A percentile compares a stretch with the other conserved stretches of the same genome.
Evolutionary conservation across 2,888 invertebrate species (phyloP).

Genomic region (Neoscelio sp.): DNA sequence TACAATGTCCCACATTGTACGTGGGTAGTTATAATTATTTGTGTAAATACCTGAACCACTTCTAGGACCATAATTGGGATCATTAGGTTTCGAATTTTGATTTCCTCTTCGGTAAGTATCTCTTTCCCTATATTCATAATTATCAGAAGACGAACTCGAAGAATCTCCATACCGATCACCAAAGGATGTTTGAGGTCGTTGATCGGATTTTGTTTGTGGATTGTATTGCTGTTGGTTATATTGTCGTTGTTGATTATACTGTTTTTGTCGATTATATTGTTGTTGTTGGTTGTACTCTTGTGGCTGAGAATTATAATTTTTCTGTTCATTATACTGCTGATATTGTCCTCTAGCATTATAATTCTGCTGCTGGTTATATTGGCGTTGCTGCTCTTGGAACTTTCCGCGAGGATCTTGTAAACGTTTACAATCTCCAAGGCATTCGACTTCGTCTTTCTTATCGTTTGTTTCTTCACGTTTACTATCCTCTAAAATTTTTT

Average conservation of each 20-base stretch:
- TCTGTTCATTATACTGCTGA: constrained; percentile 14
- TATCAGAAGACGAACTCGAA: not conserved
- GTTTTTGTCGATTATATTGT: constrained; percentile 11
- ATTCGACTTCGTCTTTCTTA: constrained; percentile 65
- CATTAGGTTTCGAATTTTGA: constrained; percentile 13
- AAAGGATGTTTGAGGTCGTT: not conserved
- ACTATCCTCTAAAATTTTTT: constrained; percentile 50
- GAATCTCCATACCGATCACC: constrained; percentile 3
- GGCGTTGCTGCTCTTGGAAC: constrained; percentile 35
- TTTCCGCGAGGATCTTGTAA: constrained; percentile 52
- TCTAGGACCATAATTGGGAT: not conserved
- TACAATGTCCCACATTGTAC: no score
- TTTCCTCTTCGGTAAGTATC: constrained; percentile 8
- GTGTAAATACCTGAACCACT: constrained; percentile 8
- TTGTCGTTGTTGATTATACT: constrained; percentile 8
- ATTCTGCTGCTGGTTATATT: constrained; percentile 3
- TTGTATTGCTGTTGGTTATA: constrained; percentile 13
- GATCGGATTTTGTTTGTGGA: not conserved
- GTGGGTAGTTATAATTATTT: no score
- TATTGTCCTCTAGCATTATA: constrained; percentile 16
- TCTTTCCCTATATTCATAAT: constrained; percentile 19
- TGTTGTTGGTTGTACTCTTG: constrained; percentile 19
- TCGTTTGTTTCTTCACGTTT: constrained; percentile 30
- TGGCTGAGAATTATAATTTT: constrained; percentile 27
- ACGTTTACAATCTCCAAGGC: constrained; percentile 56